phyloP scores from a whole-genome alignment of 2,797 vertebrate genomes.

The Tapirus indicus region DNA sequence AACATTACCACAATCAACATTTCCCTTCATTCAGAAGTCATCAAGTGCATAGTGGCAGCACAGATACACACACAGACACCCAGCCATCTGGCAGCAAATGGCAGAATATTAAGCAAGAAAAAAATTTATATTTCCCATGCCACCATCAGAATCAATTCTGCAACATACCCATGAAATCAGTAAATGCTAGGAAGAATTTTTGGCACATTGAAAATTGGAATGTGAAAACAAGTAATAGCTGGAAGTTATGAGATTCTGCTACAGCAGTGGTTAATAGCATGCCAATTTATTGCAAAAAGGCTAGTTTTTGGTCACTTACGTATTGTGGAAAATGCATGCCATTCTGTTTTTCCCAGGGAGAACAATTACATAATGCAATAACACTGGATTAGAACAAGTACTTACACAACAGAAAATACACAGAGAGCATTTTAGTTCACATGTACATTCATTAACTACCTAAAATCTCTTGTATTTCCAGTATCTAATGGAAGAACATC shows the following conservation, averaged over 20 bases:
- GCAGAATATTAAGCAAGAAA: conserved; percentile 89
- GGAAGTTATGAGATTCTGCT: conserved; percentile 90
- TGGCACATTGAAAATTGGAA: conserved; percentile 88
- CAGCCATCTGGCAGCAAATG: conserved; percentile 90
- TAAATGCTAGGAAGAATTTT: conserved; percentile 87
- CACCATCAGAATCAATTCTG: conserved; percentile 88
- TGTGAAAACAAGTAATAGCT: conserved; percentile 90
- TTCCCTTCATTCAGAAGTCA: conserved; percentile 88
- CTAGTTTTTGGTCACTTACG: conserved; percentile 93
- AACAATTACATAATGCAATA: conserved; percentile 95
- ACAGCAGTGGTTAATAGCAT: conserved; percentile 93
- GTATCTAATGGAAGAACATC: conserved; percentile 81
- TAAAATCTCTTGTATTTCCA: conserved; percentile 82
- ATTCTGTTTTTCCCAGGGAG: conserved; percentile 94
- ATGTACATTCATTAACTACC: conserved; percentile 85
- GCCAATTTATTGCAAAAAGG: conserved; percentile 91
- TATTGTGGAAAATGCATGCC: conserved; percentile 96
- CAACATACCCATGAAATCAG: conserved; percentile 86
- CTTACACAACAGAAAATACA: conserved; percentile 91
- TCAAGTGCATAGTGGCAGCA: conserved; percentile 89
- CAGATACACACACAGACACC: conserved; percentile 86
- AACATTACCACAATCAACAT: conserved; percentile 85
- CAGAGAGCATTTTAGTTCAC: conserved; percentile 91
- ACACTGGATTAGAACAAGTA: conserved; percentile 93
- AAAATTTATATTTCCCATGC: conserved; percentile 89